Evolutionary conservation across 2,113 vertebrate species (phyloP), one percentile per base, ranked within the genome.

Genomic region (Chaenogobius annularis): DNA sequence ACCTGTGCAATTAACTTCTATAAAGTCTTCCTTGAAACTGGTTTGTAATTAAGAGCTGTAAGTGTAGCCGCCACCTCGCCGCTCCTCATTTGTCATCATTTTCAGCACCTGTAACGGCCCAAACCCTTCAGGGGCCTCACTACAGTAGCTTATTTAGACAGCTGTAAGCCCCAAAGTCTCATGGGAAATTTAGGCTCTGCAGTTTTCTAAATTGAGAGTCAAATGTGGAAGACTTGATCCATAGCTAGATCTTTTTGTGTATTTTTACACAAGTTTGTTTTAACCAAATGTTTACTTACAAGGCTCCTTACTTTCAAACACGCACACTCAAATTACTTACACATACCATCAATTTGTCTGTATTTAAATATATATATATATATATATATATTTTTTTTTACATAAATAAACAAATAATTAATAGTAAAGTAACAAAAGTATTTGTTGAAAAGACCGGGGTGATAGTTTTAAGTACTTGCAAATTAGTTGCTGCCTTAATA

Each of bases 141-240:
- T 69, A 84, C 82, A 71, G 85, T 55, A 87, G 80, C 81, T 15
- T 89, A 83, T 88, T 90, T 88, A 69, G 79, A 90, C 83, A 86
- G 78, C 83, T 89, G 82, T 69, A 74, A 83, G 78, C 73, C 70
- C 61, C 67, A 65, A 72, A 83, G 64, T 72, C 83, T 79, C 75
- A 56, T 44, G 78, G 75, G 72, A 77, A 82, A 84, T 77, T 77
- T 66, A 63, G 69, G 75, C 70, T 72, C 74, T 73, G 1, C 72
- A 61, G 72, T 80, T 69, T 81, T 83, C 71, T 69, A 69, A 74
- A 69, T 77, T 71, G 37, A 22, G 61, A 70, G 81, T 66, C 69
- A 66, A 71, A 78, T 73, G 85, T 62, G 19, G 75, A 52, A 7
- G 73, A 77, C 35, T 23, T 80, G 83, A 83, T 80, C 70, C 73